phyloP scores from a whole-genome alignment of 92 coral and sea anemone genomes.

The Desmophyllum pertusum region DNA sequence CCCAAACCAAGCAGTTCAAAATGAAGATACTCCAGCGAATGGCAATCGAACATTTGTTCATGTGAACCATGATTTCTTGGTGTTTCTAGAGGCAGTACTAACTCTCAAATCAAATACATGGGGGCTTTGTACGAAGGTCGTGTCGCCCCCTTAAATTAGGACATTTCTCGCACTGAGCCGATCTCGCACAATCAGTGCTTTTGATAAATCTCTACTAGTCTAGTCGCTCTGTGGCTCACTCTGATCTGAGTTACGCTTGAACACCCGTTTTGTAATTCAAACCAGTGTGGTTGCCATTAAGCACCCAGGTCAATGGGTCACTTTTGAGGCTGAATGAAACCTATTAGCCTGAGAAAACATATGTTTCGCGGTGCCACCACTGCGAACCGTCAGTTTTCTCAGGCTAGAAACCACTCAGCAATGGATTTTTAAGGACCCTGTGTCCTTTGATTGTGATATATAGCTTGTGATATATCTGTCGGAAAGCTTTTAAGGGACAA shows the following conservation, averaged over 20 bases:
- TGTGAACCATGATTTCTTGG: constrained; percentile 46
- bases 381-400: no score
- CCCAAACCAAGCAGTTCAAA: constrained; percentile 57
- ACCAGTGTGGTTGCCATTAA: neutral
- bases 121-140: neutral
- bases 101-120: neutral
- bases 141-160: neutral
- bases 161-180: neutral
- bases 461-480: neutral
- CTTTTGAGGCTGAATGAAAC: neutral
- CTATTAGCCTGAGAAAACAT: no score
- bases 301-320: neutral
- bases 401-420: neutral
- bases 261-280: constrained; percentile 21
- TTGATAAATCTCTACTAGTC: constrained; percentile 6
- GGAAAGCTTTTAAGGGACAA: neutral
- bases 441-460: neutral
- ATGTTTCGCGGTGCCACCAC: no score
- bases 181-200: neutral
- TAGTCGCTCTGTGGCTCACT: no score
- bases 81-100: neutral
- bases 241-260: neutral
- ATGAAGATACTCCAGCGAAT: constrained; percentile 64
- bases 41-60: constrained; percentile 53
- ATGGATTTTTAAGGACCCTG: neutral